Percentiles rank a stretch among this genome's conserved stretches.
Evolutionary conservation across 2,113 vertebrate species (phyloP).

Genomic region (Sebastes fasciatus): DNA sequence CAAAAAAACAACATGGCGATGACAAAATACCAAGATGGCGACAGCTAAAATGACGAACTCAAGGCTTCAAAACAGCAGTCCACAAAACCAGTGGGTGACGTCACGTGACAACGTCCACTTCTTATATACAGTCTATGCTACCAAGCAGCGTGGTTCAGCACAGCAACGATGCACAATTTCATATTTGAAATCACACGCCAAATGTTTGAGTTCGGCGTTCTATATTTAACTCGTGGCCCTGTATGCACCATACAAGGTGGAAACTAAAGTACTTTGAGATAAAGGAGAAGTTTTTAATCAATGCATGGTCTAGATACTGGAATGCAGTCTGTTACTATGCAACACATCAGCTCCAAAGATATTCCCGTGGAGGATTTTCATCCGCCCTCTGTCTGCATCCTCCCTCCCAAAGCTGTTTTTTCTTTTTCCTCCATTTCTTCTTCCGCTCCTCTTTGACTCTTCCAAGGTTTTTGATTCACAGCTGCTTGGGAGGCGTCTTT

Average conservation of each 20-base stretch:
- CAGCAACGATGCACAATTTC: not conserved
- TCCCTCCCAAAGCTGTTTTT: slow-evolving; percentile 36
- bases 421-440: slow-evolving; percentile 32
- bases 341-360: slow-evolving; percentile 62
- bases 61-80: no score
- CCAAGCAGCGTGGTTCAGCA: not conserved
- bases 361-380: slow-evolving; percentile 50
- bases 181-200: not conserved
- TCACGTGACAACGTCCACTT: no score
- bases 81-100: no score
- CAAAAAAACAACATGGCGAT: no score
- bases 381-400: slow-evolving; percentile 41
- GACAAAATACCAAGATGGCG: no score
- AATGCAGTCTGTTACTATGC: slow-evolving; percentile 73
- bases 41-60: no score
- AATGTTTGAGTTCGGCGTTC: not conserved
- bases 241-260: slow-evolving; percentile 23
- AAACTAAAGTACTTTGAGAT: slow-evolving; percentile 32
- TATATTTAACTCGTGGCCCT: not conserved
- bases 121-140: no score
- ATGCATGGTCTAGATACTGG: slow-evolving; percentile 37
- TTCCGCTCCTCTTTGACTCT: slow-evolving; percentile 39
- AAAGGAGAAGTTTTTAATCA: slow-evolving; percentile 67
- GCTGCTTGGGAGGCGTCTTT: slow-evolving; percentile 28
- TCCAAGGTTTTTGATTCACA: slow-evolving; percentile 46